phyloP scores from a whole-genome alignment of 2,113 vertebrate genomes.

The Pterocles orientalis region DNA sequence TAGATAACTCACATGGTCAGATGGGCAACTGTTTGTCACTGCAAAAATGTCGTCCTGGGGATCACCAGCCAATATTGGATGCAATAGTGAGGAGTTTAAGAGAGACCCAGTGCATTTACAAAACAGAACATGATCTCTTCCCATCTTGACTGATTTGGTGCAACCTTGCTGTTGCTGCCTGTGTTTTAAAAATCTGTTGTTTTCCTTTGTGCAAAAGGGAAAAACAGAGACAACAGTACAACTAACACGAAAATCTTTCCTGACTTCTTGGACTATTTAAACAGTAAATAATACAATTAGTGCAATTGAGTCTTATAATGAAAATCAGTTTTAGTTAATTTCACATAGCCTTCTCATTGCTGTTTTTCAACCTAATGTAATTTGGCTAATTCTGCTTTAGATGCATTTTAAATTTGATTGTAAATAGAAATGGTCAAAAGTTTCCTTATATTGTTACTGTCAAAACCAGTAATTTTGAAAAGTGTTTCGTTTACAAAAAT shows the following conservation, averaged over 20 bases:
- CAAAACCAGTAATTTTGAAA: neutral
- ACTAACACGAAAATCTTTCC: neutral
- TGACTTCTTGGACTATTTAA: neutral
- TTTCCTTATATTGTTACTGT: neutral
- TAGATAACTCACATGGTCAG: neutral
- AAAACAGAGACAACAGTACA: neutral
- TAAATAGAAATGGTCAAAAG: neutral
- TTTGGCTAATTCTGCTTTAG: slow-evolving; percentile 9
- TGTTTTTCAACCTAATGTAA: neutral
- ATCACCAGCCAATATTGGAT: neutral
- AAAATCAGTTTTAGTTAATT: slow-evolving; percentile 2
- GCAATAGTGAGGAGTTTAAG: neutral
- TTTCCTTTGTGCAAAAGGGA: neutral
- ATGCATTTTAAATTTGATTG: neutral
- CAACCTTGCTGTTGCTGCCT: neutral
- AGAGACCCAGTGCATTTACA: neutral
- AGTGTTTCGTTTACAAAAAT: neutral
- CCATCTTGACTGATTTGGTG: neutral
- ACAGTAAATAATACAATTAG: neutral
- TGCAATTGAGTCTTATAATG: neutral
- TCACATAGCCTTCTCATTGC: neutral
- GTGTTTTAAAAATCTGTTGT: neutral
- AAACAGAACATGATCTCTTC: neutral
- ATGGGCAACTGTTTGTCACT: neutral
- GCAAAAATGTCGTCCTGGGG: neutral